Percentiles rank a stretch among this genome's conserved stretches.
These are phyloP conservation scores for Brienomyrus longianalis DNA, from an alignment of 2,113 vertebrate species.

Conservation along the genomic window DNA sequence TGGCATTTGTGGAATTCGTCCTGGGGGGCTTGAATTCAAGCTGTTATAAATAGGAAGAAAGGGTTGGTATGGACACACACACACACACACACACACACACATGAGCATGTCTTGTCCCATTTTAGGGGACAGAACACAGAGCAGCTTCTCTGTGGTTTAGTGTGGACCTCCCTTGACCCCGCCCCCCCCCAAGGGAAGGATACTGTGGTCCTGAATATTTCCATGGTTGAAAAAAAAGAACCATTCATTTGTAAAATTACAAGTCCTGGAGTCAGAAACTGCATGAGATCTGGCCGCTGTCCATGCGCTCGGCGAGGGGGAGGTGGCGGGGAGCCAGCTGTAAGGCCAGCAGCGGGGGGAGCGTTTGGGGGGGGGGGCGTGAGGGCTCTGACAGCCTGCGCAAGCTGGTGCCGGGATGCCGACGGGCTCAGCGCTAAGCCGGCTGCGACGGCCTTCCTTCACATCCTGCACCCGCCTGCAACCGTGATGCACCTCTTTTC, in stretches of 20 bases:
- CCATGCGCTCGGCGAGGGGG: not conserved
- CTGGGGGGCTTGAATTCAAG: not conserved
- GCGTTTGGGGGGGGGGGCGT: not conserved
- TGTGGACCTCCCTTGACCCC: slow-evolving; percentile 19
- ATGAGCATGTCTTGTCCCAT: not conserved
- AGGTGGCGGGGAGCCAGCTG: not conserved
- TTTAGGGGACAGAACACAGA: not conserved
- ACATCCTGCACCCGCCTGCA: not conserved
- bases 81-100: not conserved
- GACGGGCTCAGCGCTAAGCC: too few relatives aligned
- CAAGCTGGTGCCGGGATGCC: too few relatives aligned
- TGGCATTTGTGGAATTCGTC: not conserved
- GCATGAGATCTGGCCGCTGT: slow-evolving; percentile 26
- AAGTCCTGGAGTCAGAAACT: slow-evolving; percentile 33
- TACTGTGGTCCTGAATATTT: slow-evolving; percentile 40
- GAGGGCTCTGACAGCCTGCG: not conserved
- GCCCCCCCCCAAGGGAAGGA: slow-evolving; percentile 16
- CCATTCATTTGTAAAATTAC: slow-evolving; percentile 41
- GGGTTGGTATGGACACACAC: not conserved
- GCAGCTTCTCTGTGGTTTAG: not conserved
- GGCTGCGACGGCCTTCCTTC: not conserved
- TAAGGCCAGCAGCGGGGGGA: not conserved
- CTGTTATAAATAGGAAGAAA: not conserved
- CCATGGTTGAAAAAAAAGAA: slow-evolving; percentile 34
- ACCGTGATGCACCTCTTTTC: not conserved